Percentiles rank a stretch among this genome's conserved stretches.
Evolutionary conservation across 2,888 invertebrate species (phyloP).

Genomic region (Tuta absoluta): DNA sequence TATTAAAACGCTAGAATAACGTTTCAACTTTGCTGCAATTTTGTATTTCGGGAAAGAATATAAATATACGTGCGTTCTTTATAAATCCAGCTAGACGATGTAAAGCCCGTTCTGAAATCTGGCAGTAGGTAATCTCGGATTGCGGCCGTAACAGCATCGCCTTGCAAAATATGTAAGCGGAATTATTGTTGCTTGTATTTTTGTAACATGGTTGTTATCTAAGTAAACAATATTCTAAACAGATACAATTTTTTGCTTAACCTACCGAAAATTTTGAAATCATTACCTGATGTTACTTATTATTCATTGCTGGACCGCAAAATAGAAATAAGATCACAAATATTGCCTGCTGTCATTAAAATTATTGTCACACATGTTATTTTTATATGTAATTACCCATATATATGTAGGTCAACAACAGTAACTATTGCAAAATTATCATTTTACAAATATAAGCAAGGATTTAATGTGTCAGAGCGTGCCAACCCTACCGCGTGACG

Average conservation of each 20-base stretch:
- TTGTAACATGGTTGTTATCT: not conserved
- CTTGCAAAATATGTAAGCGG: not conserved
- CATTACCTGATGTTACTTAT: too few species aligned
- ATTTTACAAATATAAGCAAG: too few species aligned
- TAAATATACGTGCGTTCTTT: slow-evolving; percentile 16
- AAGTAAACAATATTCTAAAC: too few species aligned
- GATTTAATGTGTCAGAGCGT: not conserved
- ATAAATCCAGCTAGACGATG: slow-evolving; percentile 6
- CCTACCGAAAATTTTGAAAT: too few species aligned
- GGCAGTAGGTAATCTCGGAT: slow-evolving; percentile 15
- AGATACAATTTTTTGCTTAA: too few species aligned
- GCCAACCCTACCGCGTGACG: not conserved
- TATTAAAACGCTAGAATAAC: slow-evolving; percentile 14
- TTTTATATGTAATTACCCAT: too few species aligned
- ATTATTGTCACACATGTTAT: too few species aligned
- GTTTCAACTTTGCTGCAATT: slow-evolving; percentile 17
- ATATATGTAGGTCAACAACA: too few species aligned
- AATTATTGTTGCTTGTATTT: not conserved
- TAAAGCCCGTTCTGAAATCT: slow-evolving; percentile 16
- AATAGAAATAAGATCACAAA: too few species aligned
- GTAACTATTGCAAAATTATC: too few species aligned
- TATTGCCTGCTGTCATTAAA: too few species aligned
- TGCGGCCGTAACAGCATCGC: slow-evolving; percentile 10
- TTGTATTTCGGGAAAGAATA: slow-evolving; percentile 10
- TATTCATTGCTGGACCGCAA: too few species aligned